Percentiles rank a stretch among this genome's conserved stretches.
These are phyloP conservation scores for Ladona fulva DNA, from an alignment of 1,140 invertebrate species.

Conservation along the genomic window DNA sequence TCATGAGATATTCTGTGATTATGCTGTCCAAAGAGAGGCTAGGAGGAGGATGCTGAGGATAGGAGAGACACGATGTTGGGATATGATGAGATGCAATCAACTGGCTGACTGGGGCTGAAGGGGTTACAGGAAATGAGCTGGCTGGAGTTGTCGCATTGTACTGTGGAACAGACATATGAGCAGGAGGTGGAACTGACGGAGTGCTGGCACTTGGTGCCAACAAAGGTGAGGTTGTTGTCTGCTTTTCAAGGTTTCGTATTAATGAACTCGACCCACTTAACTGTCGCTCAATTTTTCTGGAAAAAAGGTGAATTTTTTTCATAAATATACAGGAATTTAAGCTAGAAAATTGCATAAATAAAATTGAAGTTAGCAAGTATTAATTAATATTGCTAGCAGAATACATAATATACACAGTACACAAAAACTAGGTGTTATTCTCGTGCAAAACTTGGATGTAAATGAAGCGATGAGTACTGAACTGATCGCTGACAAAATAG, in stretches of 20 bases:
- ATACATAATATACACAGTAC: no score
- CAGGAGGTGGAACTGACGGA: conserved; percentile 23
- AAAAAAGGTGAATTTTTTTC: background rate
- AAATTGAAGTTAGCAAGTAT: no score
- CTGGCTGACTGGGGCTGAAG: background rate
- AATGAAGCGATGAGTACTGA: no score
- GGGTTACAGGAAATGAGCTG: background rate
- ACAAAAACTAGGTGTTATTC: no score
- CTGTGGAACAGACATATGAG: background rate
- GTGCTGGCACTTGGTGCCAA: background rate
- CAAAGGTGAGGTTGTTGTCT: background rate
- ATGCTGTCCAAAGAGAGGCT: conserved; percentile 78
- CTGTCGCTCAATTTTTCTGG: background rate
- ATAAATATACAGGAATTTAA: no score
- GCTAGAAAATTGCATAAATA: no score
- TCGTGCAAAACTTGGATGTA: no score
- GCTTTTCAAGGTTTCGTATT: background rate
- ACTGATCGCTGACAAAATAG: no score
- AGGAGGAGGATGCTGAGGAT: conserved; percentile 26
- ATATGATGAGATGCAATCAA: background rate
- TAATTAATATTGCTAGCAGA: no score
- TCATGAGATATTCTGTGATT: conserved; percentile 89
- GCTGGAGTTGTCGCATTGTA: background rate
- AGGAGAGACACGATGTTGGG: conserved; percentile 16
- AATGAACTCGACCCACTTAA: background rate